Percentiles rank a stretch among this genome's conserved stretches.
Evolutionary conservation across 1,140 invertebrate genomes (phyloP).

Genomic region (Drosophila fuyamai): DNA sequence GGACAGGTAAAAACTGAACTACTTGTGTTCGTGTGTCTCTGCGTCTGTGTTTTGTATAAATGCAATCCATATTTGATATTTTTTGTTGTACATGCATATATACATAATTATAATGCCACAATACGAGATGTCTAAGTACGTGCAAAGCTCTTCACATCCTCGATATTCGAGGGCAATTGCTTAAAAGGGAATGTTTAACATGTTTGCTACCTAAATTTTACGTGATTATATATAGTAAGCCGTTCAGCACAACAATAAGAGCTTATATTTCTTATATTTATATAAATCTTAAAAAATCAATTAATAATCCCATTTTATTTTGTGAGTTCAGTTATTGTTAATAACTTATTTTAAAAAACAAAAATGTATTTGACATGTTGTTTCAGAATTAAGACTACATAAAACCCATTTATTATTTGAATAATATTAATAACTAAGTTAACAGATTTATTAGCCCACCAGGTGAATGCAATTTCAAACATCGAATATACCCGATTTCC

Average conservation of each 20-base stretch:
- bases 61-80: constrained; percentile 51
- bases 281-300: too few species aligned
- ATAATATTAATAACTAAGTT: too few species aligned
- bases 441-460: background rate
- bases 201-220: background rate
- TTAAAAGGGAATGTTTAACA: background rate
- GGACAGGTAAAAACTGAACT: constrained; percentile 27
- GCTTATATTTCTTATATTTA: too few species aligned
- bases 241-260: too few species aligned
- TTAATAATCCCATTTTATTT: too few species aligned
- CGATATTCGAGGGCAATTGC: constrained; percentile 9
- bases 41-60: background rate
- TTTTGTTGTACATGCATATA: constrained; percentile 53
- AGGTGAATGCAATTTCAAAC: background rate
- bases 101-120: constrained; percentile 58
- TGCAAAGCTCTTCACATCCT: constrained; percentile 7
- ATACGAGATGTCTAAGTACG: constrained; percentile 39
- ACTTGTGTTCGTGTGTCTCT: background rate
- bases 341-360: too few species aligned
- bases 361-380: too few species aligned
- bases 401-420: too few species aligned
- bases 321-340: too few species aligned
- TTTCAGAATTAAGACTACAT: too few species aligned
- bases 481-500: background rate
- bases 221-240: too few species aligned